Percentiles rank a stretch among this genome's conserved stretches.
phyloP scores from a whole-genome alignment of 2,113 vertebrate genomes.

The Oreamnos americanus region DNA sequence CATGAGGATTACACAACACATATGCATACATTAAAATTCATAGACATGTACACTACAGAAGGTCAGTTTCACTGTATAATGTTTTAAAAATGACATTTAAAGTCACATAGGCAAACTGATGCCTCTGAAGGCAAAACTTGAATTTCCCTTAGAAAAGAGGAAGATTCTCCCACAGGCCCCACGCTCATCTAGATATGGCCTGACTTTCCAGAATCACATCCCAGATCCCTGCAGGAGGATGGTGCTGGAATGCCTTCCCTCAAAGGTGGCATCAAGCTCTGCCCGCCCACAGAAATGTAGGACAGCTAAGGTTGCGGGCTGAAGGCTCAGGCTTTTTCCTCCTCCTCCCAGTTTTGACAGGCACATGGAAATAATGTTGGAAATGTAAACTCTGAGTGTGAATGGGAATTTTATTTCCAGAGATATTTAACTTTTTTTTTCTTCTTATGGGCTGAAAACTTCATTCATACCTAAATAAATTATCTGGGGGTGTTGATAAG shows the following conservation, averaged over 20 bases:
- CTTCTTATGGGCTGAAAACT: conserved; percentile 18
- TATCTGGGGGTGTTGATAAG: conserved; percentile 48
- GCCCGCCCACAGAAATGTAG: not conserved
- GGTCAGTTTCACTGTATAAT: not conserved
- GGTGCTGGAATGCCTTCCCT: not conserved
- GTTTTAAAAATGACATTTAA: not conserved
- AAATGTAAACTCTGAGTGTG: conserved; percentile 25
- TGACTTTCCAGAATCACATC: not conserved
- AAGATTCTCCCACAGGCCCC: not conserved
- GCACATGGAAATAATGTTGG: conserved; percentile 12
- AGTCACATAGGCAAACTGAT: not conserved
- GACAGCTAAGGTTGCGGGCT: not conserved
- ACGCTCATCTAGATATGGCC: not conserved
- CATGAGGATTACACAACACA: not conserved
- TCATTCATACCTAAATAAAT: conserved; percentile 57
- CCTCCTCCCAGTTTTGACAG: not conserved
- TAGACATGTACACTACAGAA: not conserved
- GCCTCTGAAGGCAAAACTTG: not conserved
- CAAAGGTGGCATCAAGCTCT: not conserved
- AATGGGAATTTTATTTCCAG: conserved; percentile 55
- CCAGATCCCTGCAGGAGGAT: not conserved
- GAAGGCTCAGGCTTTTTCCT: not conserved
- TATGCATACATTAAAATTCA: not conserved
- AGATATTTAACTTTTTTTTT: conserved; percentile 21
- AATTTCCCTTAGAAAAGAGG: not conserved